phyloP scores from a whole-genome alignment of 2,797 vertebrate species.

The Sarcophilus harrisii region DNA sequence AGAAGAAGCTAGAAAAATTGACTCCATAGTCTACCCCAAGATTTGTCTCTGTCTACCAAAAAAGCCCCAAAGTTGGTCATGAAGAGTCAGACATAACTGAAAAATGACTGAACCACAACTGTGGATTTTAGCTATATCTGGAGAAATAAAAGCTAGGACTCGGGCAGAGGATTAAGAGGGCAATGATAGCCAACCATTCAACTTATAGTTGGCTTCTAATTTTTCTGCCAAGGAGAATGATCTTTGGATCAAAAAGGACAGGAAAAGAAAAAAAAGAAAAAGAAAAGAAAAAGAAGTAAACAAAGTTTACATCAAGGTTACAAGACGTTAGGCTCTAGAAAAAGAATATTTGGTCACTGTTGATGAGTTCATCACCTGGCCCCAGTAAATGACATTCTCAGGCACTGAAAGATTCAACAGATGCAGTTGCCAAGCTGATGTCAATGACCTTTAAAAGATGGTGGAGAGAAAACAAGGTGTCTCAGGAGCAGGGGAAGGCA shows the following conservation, averaged over 20 bases:
- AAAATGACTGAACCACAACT: not conserved
- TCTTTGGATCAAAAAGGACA: not conserved
- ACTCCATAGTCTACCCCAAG: not conserved
- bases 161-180: not conserved
- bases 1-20: not conserved
- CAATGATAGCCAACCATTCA: not conserved
- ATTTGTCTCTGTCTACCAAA: not conserved
- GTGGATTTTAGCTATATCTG: not conserved
- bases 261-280: not conserved
- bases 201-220: not conserved
- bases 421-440: not conserved
- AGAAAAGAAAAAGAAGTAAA: not conserved
- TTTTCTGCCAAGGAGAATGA: not conserved
- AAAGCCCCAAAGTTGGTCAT: not conserved
- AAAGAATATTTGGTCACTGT: not conserved
- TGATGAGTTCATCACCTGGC: not conserved
- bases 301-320: not conserved
- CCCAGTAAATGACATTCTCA: not conserved
- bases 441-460: not conserved
- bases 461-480: not conserved
- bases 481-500: not conserved
- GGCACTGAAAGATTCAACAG: not conserved
- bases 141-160: not conserved
- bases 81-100: not conserved
- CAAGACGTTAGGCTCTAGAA: not conserved